Evolutionary conservation across 2,888 invertebrate genomes (phyloP).

Genomic region (Acleris sparsana): DNA sequence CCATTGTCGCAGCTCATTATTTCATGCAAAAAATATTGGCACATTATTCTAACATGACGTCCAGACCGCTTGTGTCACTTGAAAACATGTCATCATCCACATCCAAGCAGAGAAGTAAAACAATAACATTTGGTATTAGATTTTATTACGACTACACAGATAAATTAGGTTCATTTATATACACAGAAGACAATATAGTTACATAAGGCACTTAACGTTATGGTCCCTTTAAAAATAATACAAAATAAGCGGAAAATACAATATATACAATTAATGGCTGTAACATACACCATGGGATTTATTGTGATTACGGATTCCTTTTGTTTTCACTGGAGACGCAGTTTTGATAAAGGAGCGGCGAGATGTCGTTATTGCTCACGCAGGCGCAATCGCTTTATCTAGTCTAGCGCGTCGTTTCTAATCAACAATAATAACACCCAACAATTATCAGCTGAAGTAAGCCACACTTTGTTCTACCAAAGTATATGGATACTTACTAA

Average conservation of each 20-base stretch:
- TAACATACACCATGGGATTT: conserved; percentile 31
- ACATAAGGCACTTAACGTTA: conserved; percentile 78
- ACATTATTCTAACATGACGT: too few species aligned
- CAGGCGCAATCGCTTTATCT: not conserved
- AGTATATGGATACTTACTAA: conserved; percentile 55
- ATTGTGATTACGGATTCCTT: conserved; percentile 8
- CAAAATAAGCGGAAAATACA: conserved; percentile 53
- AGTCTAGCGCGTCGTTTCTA: not conserved
- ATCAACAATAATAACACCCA: not conserved
- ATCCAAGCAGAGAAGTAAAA: not conserved
- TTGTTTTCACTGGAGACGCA: conserved; percentile 11
- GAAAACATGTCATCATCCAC: too few species aligned
- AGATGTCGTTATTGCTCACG: conserved; percentile 7
- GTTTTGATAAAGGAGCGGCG: conserved; percentile 11
- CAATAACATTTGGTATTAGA: conserved; percentile 35
- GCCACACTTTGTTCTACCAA: conserved; percentile 57
- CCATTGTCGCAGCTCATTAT: not conserved
- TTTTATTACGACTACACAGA: conserved; percentile 55
- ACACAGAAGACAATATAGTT: conserved; percentile 55
- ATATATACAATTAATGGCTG: conserved; percentile 47
- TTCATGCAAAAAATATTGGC: too few species aligned
- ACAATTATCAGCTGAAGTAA: conserved; percentile 43
- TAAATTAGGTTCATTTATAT: conserved; percentile 65
- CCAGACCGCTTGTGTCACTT: too few species aligned
- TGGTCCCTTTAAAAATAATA: conserved; percentile 73